These are phyloP conservation scores for Crioceris asparagi DNA, from an alignment of 2,888 invertebrate genomes.

Conservation along the genomic window DNA sequence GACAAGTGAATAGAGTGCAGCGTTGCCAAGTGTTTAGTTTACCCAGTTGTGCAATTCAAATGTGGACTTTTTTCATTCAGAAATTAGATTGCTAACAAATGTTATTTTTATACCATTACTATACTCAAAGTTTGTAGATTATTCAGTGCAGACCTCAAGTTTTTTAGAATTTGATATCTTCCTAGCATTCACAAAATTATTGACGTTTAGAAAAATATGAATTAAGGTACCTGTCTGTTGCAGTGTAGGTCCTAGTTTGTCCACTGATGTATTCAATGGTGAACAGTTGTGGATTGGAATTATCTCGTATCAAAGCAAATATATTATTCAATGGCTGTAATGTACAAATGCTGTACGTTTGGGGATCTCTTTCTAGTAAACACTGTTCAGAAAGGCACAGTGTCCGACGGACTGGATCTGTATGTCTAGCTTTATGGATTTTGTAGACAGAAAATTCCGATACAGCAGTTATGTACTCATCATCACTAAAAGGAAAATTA, in stretches of 20 bases:
- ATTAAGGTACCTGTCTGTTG: conserved; percentile 71
- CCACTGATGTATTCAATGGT: conserved; percentile 91
- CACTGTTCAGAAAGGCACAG: conserved; percentile 94
- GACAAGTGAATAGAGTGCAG: too few relatives aligned
- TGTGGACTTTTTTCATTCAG: too few relatives aligned
- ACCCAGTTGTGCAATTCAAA: too few relatives aligned
- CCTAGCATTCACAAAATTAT: too few relatives aligned
- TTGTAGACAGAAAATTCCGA: conserved; percentile 96
- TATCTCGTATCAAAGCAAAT: conserved; percentile 82
- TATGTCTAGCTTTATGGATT: conserved; percentile 65
- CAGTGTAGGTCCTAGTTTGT: conserved; percentile 74
- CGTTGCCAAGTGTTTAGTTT: too few relatives aligned
- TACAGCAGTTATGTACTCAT: conserved; percentile 91
- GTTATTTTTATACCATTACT: too few relatives aligned
- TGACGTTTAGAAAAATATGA: too few relatives aligned
- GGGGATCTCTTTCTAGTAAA: conserved; percentile 91
- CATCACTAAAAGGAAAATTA: conserved; percentile 51
- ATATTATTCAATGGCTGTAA: conserved; percentile 73
- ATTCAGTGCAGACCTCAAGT: too few relatives aligned
- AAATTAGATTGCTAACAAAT: too few relatives aligned
- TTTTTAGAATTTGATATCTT: too few relatives aligned
- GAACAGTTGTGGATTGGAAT: conserved; percentile 87
- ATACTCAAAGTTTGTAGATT: too few relatives aligned
- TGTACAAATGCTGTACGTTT: conserved; percentile 90
- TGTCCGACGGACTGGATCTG: conserved; percentile 76